These are phyloP conservation scores for Ctenomys sociabilis DNA, from an alignment of 2,113 vertebrate species.

Conservation along the genomic window DNA sequence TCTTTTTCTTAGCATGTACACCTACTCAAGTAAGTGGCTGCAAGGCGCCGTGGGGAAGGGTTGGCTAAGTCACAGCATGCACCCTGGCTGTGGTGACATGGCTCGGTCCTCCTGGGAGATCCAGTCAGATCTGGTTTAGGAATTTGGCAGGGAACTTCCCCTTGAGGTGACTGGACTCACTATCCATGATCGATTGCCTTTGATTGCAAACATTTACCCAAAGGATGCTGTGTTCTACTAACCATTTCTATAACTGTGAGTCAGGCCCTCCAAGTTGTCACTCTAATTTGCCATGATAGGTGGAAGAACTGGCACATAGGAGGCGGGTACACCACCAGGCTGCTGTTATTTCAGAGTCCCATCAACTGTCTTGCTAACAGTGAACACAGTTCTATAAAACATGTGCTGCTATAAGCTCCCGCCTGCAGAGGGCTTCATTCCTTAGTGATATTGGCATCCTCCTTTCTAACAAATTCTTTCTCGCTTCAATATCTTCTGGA, in stretches of 20 bases:
- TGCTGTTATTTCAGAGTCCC: neutral
- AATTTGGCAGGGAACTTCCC: neutral
- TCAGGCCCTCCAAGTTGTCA: neutral
- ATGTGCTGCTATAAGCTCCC: neutral
- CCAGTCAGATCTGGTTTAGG: neutral
- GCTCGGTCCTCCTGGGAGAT: neutral
- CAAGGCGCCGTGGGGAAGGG: neutral
- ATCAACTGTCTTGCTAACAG: neutral
- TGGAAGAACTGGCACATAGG: neutral
- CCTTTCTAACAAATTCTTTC: conserved; percentile 20
- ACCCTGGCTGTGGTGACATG: neutral
- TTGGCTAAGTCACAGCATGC: neutral
- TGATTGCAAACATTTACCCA: neutral
- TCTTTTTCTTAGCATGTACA: neutral
- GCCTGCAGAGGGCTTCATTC: neutral
- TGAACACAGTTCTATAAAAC: neutral
- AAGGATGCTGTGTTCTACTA: neutral
- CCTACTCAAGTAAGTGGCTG: neutral
- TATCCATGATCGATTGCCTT: neutral
- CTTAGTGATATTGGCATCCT: neutral
- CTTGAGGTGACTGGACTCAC: neutral
- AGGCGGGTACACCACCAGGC: neutral
- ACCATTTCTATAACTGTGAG: neutral
- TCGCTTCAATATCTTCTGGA: conserved; percentile 20
- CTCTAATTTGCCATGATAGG: neutral